Conservation (phyloP, 2,888 invertebrate genomes). For the Tenthredo mesomela region DNA sequence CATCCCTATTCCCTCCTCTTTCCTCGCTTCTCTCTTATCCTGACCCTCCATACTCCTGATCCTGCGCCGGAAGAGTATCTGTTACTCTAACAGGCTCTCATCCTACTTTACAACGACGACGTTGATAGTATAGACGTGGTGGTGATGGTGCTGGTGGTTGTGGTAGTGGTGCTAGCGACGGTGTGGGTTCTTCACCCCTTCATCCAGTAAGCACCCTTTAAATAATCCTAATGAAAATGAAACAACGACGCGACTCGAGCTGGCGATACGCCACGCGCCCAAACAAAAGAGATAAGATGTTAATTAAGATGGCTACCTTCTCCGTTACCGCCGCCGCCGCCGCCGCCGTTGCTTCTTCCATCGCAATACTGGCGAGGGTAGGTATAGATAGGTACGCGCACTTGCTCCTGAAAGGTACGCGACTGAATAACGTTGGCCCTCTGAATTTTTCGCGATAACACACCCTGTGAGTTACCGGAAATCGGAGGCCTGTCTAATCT, state of each 20-base stretch:
- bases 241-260: conserved; percentile 41
- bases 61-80: conserved; percentile 39
- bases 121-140: not conserved
- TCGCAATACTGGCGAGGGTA: not conserved
- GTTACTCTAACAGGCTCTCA: conserved; percentile 38
- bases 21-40: not conserved
- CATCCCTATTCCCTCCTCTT: conserved; percentile 29
- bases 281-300: conserved; percentile 58
- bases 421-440: conserved; percentile 28
- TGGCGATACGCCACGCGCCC: conserved; percentile 56
- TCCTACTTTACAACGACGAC: not conserved
- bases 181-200: conserved; percentile 32
- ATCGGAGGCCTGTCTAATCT: conserved; percentile 52
- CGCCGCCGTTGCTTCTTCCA: not conserved
- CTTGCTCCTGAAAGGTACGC: conserved; percentile 35
- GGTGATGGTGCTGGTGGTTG: not conserved
- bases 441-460: conserved; percentile 49
- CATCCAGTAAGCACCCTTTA: conserved; percentile 47
- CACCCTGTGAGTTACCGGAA: conserved; percentile 20
- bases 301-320: conserved; percentile 56
- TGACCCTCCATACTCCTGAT: conserved; percentile 25
- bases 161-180: not conserved
- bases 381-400: not conserved
- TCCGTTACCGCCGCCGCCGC: conserved; percentile 9
- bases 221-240: conserved; percentile 55